Percentiles rank a stretch among this genome's conserved stretches.
These are phyloP conservation scores for Sphaerophoria taeniata DNA, from an alignment of 2,888 invertebrate species.

Conservation along the genomic window DNA sequence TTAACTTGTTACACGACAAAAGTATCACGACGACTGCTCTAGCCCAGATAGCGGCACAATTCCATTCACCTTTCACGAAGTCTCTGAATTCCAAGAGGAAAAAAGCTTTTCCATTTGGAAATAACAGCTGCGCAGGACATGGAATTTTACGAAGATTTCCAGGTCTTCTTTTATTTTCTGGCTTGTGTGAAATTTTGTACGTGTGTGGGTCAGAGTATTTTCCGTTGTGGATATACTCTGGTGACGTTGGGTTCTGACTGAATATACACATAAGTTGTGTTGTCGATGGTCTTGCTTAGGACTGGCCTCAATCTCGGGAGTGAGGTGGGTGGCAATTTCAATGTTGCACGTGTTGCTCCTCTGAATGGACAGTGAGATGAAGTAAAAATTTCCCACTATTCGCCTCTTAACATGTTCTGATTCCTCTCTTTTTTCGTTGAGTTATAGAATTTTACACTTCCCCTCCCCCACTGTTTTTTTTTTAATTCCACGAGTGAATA, in stretches of 20 bases:
- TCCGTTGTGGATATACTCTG: too few species aligned
- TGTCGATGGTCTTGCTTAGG: conserved; percentile 1
- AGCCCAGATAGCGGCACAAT: conserved; percentile 72
- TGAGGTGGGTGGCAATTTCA: conserved; percentile 4
- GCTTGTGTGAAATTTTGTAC: not conserved
- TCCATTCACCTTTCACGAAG: conserved; percentile 68
- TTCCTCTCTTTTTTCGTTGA: too few species aligned
- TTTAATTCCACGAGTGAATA: too few species aligned
- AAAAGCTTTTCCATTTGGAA: conserved; percentile 46
- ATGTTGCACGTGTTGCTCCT: too few species aligned
- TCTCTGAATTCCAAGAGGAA: conserved; percentile 60
- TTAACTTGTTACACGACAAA: conserved; percentile 72
- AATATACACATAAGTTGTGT: conserved; percentile 7
- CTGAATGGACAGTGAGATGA: conserved; percentile 12
- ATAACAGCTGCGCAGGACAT: not conserved
- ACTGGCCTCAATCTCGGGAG: not conserved
- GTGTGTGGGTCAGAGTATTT: not conserved
- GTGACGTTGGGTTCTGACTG: not conserved
- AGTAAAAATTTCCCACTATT: conserved; percentile 33
- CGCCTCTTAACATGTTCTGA: too few species aligned
- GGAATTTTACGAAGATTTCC: conserved; percentile 36
- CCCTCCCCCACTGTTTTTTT: too few species aligned
- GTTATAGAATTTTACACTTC: too few species aligned
- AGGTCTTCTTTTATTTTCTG: conserved; percentile 7
- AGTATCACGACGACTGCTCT: conserved; percentile 72